Base-by-base conservation (phyloP, 2,797 vertebrate genomes). In the Diceros bicornis region DNA sequence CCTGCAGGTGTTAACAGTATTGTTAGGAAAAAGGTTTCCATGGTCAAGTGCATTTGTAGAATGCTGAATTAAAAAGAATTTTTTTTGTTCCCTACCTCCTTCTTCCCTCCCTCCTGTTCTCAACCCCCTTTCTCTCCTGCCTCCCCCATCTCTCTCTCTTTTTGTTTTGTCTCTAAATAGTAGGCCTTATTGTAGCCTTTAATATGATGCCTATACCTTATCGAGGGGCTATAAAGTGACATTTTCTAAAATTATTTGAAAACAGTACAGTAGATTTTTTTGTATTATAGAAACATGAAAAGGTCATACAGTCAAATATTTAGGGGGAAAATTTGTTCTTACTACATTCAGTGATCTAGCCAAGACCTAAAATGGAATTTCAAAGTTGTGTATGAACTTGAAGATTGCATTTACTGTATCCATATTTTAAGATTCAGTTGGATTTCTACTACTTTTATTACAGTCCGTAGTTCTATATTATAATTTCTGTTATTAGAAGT, bases 341-440 rank as follows among this genome's bases (percentile, higher is more conserved):
- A 74, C 37, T 64, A 20, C 13, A 47, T 62, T 86, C 34, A 74
- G 27, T 88, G 55, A 57, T 71, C 41, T 85, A 87, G 29, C 66
- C 12, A 93, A 44, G 29, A 89, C 14, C 50, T 93, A 61, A 78
- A 93, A 34, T 86, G 68, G 25, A 78, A 52, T 91, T 97, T 84
- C 41, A 93, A 23, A 86, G 21, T 94, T 52, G 2, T 62, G 4
- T 92, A 21, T 69, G 64, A 96, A 62, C 59, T 96, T 89, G 34
- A 96, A 81, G 61, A 62, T 41, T 82, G 9, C 44, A 68, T 78
- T 94, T 89, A 83, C 66, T 92, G 0, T 81, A 44, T 34, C 87
- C 17, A 23, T 34, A 57, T 90, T 96, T 96, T 78, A 81, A 92
- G 71, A 72, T 91, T 91, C 21, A 57, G 20, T 89, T 88, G 55